Evolutionary conservation across 2,113 vertebrate species (phyloP), one percentile per base, ranked within the genome.

Genomic region (Leptosomus discolor): DNA sequence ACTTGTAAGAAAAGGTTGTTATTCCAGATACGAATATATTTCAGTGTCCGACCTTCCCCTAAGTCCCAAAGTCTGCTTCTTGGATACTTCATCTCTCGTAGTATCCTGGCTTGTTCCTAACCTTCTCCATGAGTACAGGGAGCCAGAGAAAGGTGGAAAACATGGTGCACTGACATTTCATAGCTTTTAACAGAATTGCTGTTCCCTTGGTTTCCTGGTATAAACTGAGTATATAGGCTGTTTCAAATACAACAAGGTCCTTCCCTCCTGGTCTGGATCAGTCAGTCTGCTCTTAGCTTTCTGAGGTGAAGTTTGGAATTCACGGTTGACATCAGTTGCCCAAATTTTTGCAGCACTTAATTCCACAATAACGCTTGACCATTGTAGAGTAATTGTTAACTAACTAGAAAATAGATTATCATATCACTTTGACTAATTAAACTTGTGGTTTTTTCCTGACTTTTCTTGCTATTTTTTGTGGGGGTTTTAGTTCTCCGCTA

Each of bases 371-470:
- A 54, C 1, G 0, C 41, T 68, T 67, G 56, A 41, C 39, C 12
- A 5, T 5, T 32, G 34, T 32, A 36, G 61, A 68, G 32, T 73
- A 50, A 80, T 58, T 39, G 27, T 63, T 81, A 65, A 65, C 36
- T 81, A 65, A 65, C 36, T 57, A 67, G 34, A 57, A 89, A 86
- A 68, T 12, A 71, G 11, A 14, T 71, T 63, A 37, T 63, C 12
- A 1, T 43, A 36, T 63, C 16, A 11, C 36, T 77, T 41, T 30
- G 27, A 37, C 21, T 74, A 29, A 21, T 76, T n/a, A 26, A 32
- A 48, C 65, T 71, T 27, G 8, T 6, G 0, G 0, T 0, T 3
- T 45, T 75, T 24, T n/a, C 6, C 6, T n/a, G 4, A n/a, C 5
- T 37, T 57, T 43, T 69, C 12, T 24, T 32, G 2, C 36, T 24